phyloP scores from a whole-genome alignment of 2,113 vertebrate species.

The Menura novaehollandiae region DNA sequence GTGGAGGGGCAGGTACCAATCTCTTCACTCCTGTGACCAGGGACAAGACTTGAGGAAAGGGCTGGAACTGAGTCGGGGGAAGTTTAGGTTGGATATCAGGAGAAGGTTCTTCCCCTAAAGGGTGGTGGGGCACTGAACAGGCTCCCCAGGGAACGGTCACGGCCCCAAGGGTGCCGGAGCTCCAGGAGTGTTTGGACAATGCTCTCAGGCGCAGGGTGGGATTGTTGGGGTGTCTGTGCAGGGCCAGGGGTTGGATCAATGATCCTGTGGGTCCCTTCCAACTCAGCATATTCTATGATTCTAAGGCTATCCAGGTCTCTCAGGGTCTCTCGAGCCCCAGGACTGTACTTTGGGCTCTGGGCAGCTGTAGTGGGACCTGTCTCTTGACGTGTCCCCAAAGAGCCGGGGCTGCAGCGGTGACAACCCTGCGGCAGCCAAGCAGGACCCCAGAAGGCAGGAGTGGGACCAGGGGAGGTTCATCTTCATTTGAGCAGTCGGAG shows the following conservation, averaged over 20 bases:
- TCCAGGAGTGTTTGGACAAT: rapidly evolving
- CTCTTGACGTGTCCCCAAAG: rapidly evolving
- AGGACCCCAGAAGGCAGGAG: not conserved
- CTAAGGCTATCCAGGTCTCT: rapidly evolving
- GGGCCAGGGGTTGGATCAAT: rapidly evolving
- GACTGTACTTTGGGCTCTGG: rapidly evolving
- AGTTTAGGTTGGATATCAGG: not conserved
- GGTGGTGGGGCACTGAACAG: rapidly evolving
- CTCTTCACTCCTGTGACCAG: rapidly evolving
- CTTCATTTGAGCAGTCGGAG: rapidly evolving
- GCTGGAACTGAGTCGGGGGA: not conserved
- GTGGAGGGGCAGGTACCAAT: no score
- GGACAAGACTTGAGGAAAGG: not conserved
- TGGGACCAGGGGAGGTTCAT: rapidly evolving
- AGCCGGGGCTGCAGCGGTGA: not conserved
- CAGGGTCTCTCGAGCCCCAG: not conserved
- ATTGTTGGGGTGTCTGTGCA: not conserved
- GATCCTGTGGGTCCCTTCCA: not conserved
- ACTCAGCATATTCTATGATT: rapidly evolving
- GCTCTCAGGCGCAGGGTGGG: not conserved
- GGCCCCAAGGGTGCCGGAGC: not conserved
- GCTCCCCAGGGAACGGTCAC: not conserved
- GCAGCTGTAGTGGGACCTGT: not conserved
- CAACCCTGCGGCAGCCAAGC: rapidly evolving
- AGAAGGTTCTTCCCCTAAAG: not conserved